Base-by-base conservation (phyloP, 1,140 invertebrate genomes). In the Caligus rogercresseyi region DNA sequence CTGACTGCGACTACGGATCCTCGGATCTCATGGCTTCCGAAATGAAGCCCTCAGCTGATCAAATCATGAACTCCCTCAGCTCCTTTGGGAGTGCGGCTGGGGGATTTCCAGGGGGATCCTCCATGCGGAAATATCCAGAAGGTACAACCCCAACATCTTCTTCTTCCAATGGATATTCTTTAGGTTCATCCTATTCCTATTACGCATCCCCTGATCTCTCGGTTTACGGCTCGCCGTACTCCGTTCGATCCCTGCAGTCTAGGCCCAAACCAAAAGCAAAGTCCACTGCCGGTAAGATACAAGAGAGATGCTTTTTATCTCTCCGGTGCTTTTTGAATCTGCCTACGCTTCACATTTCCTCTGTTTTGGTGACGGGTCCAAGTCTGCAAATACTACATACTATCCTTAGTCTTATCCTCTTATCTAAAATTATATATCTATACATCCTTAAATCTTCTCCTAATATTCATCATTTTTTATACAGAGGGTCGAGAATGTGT, bases 401-500 rank as follows among this genome's bases (percentile, higher is more conserved):
- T 56, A 13, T 25, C 54, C 20, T 21, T 56, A 14, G 15, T 21
- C 20, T 56, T 56, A 21, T 2, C 16, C 19, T 21, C 54, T 56
- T 23, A 56, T 56, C 16, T 56, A 20, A n/a, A n/a, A n/a, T 31
- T 25, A 7, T 60, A 20, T 18, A 19, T 2, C 23, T 25, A 25
- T 31, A 3, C 21, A 26, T n/a, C n/a, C 25, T n/a, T 25, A 31
- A 43, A 60, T 2, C 23, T 7, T 54, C 21, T 23, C n/a, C 4
- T 16, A 54, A 54, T 4, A 7, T 54, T 16, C 56, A 54, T 16
- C 1, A 67, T 55, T 68, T 68, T 63, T 68, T 70, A 73, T 68
- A 71, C 74, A 54, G 89, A 93, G 79, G 88, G 89, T 69, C 83
- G 89, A 65, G 89, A 97, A 75, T 98, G 93, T 77, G 91, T 95